These are phyloP conservation scores for Trachurus trachurus DNA, from an alignment of 2,797 vertebrate species.

Conservation along the genomic window DNA sequence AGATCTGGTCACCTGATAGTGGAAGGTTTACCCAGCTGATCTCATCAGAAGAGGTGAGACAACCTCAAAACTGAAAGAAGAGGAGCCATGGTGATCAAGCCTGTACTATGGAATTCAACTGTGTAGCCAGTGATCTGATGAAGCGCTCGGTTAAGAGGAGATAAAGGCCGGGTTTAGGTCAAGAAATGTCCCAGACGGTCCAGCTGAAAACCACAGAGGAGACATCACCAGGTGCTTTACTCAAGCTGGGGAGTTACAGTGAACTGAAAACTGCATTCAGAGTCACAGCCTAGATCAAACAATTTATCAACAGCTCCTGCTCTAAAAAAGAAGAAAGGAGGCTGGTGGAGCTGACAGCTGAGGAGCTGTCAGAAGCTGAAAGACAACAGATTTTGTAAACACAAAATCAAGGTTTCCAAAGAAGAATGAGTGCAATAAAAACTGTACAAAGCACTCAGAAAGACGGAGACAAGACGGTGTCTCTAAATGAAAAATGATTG, in stretches of 20 bases:
- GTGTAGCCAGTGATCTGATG: not conserved
- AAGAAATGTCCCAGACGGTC: constrained; percentile 3
- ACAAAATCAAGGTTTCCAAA: not conserved
- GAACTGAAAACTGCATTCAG: constrained; percentile 25
- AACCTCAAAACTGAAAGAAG: not conserved
- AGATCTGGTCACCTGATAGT: not conserved
- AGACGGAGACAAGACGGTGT: not conserved
- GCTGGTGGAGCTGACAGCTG: constrained; percentile 18
- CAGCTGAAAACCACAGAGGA: not conserved
- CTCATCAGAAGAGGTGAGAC: constrained; percentile 8
- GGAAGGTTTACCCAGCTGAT: constrained; percentile 14
- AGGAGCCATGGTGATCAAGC: not conserved
- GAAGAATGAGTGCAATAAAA: not conserved
- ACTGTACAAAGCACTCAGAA: no score
- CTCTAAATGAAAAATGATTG: no score
- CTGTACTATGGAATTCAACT: not conserved
- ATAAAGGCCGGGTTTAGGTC: constrained; percentile 10
- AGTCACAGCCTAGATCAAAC: constrained; percentile 37
- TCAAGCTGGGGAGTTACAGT: constrained; percentile 23
- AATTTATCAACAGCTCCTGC: not conserved
- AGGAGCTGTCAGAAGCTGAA: constrained; percentile 28
- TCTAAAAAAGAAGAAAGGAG: not conserved
- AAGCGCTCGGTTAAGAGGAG: constrained; percentile 16
- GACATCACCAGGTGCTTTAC: not conserved
- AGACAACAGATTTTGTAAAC: not conserved